Base-by-base conservation (phyloP, 2,888 invertebrate species). In the Mayetiola destructor region DNA sequence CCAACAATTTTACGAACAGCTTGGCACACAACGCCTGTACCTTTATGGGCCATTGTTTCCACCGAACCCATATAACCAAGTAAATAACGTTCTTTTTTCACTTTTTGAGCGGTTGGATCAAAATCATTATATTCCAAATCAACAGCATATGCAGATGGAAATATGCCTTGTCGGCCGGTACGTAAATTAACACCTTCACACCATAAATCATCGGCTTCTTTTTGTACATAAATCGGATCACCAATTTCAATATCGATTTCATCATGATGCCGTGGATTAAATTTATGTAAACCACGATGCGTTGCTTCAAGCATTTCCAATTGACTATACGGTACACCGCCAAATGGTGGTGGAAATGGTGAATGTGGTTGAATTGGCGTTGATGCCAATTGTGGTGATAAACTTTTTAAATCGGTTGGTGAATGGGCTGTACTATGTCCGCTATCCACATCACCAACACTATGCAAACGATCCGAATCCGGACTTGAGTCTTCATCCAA, bases 221-320 rank as follows among this genome's bases (percentile, higher is more conserved):
- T 91, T 68, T 92, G 90, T 63, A 99, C 93, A 69, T 95, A 94
- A 62, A 97, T 84, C 1, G 95, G 92, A 73, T 97, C 97, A 1
- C 97, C 97, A 59, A 96, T 94, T 75, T 97, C 96, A 30, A 99
- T 80, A 69, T 92, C 90, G 60, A 99, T 85, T 75, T 97, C 96
- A 66, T 96, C 96, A 61, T 85, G 84, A 71, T 96, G 96, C 60
- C 96, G 78, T 1, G 96, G 94, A 65, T 95, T 81, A 68, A 97
- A 97, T 69, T 93, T 91, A 72, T 96, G 94, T 69, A 96, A 77
- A 8, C 94, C 95, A 66, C 96, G 80, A 69, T 96, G 96, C 23
- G 95, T 95, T 2, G 93, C 92, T 74, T 94, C 94, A 36, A 93
- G 76, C 74, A 90, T 82, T 72, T 88, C 88, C 56, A 88, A 73